Evolutionary conservation across 2,113 vertebrate species (phyloP), one percentile per base, ranked within the genome.

Genomic region (Megaptera novaeangliae): DNA sequence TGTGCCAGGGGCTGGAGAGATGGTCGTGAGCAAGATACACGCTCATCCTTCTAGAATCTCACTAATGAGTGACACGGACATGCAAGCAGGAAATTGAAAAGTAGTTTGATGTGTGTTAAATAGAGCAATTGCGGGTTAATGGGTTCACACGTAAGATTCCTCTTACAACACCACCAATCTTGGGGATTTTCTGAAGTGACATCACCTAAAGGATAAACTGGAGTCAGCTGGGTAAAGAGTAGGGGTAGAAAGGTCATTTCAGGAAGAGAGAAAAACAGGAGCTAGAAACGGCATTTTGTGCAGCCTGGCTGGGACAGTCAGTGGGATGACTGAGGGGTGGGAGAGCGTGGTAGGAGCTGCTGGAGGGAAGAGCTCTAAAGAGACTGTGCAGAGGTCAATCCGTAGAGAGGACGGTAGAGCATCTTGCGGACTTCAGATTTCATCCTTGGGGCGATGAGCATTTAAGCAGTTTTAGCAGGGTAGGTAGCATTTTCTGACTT

Each of bases 271-370:
- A 36, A 44, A 61, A 34, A 59, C 27, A 39, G 64, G 29, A 75
- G 18, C 36, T 9, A 2, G 34, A 55, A 23, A 10, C 0, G 52
- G 36, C 46, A n/a, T 85, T 77, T 31, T 75, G 31, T 46, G 3
- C 23, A 20, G 6, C 23, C 8, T n/a, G 89, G 36, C 20, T 29
- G 1, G 25, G 64, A 3, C 7, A 1, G 11, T 1, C 9, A 36
- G 2, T 23, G 29, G 31, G 14, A 5, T 46, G 34, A 18, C 10
- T n/a, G 36, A 41, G 27, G 39, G 18, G 1, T 57, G 63, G 71
- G 4, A 12, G 13, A 31, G 2, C 25, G 66, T 34, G 1, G 13
- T 15, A 49, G 23, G 41, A 29, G 44, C 39, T 34, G 34, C 5
- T 25, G 29, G 59, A 8, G 15, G 6, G 1, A 52, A 17, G 46